phyloP scores from a whole-genome alignment of 2,797 vertebrate genomes.

The Cynodonichthys magdalenae region DNA sequence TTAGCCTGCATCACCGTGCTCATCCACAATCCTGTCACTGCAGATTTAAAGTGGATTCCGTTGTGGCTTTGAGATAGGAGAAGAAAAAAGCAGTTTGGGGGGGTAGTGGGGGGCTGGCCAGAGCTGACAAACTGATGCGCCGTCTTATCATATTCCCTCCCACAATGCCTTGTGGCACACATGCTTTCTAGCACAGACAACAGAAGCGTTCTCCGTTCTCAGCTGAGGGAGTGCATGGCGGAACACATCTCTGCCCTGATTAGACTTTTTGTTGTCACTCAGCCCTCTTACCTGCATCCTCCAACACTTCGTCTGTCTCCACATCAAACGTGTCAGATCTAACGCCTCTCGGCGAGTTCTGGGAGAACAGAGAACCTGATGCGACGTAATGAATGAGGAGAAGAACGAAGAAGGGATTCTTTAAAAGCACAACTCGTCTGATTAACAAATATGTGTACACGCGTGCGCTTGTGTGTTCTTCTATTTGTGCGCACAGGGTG shows the following conservation, averaged over 20 bases:
- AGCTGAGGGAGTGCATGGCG: conserved; percentile 62
- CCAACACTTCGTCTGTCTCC: conserved; percentile 67
- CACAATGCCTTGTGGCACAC: conserved; percentile 77
- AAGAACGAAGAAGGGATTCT: conserved; percentile 41
- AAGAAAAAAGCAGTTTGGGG: conserved; percentile 37
- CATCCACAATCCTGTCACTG: conserved; percentile 34
- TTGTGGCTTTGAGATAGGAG: conserved; percentile 16
- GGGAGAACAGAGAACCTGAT: conserved; percentile 47
- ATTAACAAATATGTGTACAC: conserved; percentile 68
- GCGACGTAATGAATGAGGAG: conserved; percentile 38
- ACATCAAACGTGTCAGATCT: conserved; percentile 70
- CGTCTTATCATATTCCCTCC: conserved; percentile 64
- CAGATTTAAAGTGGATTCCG: conserved; percentile 61
- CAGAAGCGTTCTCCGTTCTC: conserved; percentile 62
- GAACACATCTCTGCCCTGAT: conserved; percentile 70
- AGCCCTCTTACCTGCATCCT: conserved; percentile 70
- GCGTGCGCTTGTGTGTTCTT: conserved; percentile 32
- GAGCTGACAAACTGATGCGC: conserved; percentile 72
- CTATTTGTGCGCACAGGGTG: not conserved
- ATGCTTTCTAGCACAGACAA: conserved; percentile 70
- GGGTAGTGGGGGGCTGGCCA: conserved; percentile 34
- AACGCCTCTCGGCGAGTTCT: conserved; percentile 57
- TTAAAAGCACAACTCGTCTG: conserved; percentile 72
- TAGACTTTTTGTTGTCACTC: conserved; percentile 77
- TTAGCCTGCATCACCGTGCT: conserved; percentile 30